phyloP scores from a whole-genome alignment of 2,797 vertebrate species.

The Muscicapa striata region DNA sequence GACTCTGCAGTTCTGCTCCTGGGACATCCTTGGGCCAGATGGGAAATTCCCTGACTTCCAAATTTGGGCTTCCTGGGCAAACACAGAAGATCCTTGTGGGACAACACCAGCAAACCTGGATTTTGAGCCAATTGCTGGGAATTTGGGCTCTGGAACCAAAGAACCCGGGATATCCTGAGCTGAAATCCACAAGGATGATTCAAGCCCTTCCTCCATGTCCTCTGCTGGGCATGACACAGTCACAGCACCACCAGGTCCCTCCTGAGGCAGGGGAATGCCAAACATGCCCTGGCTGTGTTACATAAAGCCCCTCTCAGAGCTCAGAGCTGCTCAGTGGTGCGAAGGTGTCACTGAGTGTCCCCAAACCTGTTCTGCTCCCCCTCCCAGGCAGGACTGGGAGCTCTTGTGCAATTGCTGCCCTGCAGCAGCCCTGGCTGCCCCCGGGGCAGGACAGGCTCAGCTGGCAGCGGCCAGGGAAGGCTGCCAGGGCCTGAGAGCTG shows the following conservation, averaged over 20 bases:
- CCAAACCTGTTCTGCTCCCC: slow-evolving; percentile 35
- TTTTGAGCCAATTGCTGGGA: too few relatives aligned
- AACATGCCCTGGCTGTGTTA: not conserved
- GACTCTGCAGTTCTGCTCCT: too few relatives aligned
- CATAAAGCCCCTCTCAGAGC: not conserved
- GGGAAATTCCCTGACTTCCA: too few relatives aligned
- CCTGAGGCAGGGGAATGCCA: accelerated
- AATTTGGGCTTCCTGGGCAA: too few relatives aligned
- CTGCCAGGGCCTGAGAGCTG: not conserved
- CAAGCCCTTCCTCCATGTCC: too few relatives aligned
- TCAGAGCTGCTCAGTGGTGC: accelerated
- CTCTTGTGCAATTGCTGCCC: slow-evolving; percentile 11
- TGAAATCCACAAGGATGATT: too few relatives aligned
- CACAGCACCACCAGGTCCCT: not conserved
- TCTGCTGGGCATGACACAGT: too few relatives aligned
- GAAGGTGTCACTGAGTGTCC: not conserved
- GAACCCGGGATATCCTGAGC: too few relatives aligned
- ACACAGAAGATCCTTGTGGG: too few relatives aligned
- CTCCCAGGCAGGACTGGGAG: not conserved
- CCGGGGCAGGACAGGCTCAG: not conserved
- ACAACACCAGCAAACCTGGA: too few relatives aligned
- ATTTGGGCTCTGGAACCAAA: too few relatives aligned
- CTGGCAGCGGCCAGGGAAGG: not conserved
- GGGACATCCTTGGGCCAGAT: too few relatives aligned
- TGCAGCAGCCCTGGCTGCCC: not conserved